phyloP scores from a whole-genome alignment of 2,888 invertebrate species.

The Eupithecia subumbrata region DNA sequence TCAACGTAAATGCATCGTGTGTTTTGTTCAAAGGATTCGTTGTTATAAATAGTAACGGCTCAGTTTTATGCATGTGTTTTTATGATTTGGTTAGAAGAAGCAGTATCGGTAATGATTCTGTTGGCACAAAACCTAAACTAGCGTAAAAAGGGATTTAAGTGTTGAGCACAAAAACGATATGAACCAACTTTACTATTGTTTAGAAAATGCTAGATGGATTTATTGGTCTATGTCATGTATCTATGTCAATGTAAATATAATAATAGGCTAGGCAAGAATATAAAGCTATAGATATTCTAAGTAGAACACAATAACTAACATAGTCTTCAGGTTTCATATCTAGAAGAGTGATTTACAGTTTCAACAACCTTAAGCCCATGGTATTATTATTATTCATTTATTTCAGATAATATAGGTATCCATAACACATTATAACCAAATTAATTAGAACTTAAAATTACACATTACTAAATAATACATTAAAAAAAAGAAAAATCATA shows the following conservation, averaged over 20 bases:
- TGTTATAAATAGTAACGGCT: not conserved
- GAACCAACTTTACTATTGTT: not conserved
- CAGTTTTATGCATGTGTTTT: not conserved
- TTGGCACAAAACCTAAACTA: not conserved
- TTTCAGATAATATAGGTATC: too few species aligned
- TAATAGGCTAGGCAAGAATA: not conserved
- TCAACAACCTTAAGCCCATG: not conserved
- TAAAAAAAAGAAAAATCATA: too few species aligned
- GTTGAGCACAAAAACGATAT: not conserved
- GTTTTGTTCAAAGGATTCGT: slow-evolving; percentile 8
- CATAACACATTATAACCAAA: too few species aligned
- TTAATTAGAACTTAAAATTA: too few species aligned
- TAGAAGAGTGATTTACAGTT: not conserved
- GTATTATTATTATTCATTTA: too few species aligned
- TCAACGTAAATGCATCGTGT: slow-evolving; percentile 7
- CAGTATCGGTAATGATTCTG: not conserved
- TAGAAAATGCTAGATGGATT: not conserved
- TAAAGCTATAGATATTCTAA: not conserved
- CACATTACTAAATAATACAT: too few species aligned
- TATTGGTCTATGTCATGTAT: too few species aligned
- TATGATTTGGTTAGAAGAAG: not conserved
- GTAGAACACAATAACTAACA: not conserved
- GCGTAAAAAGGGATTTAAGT: not conserved
- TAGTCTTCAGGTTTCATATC: not conserved
- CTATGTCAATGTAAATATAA: not conserved